phyloP scores from a whole-genome alignment of 2,113 vertebrate genomes.

The Lota lota region DNA sequence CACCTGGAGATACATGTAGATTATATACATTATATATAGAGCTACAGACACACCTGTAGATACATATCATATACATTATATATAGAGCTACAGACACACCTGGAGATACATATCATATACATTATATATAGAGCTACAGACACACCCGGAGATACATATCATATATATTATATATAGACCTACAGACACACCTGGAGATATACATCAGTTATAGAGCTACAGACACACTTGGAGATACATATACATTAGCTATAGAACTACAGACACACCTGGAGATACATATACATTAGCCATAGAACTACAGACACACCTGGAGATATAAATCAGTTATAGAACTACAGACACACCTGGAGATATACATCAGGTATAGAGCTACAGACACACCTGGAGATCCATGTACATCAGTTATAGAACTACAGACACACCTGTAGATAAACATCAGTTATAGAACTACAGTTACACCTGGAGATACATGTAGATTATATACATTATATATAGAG shows the following conservation, averaged over 20 bases:
- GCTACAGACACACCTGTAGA: conserved; percentile 84
- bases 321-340: neutral
- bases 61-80: neutral
- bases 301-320: neutral
- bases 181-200: neutral
- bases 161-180: neutral
- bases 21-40: neutral
- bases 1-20: neutral
- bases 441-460: too few species aligned
- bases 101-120: neutral
- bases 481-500: neutral
- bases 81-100: neutral
- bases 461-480: conserved; percentile 59
- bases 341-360: too few species aligned
- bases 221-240: conserved; percentile 75
- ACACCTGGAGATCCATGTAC: neutral
- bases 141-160: conserved; percentile 73
- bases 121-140: conserved; percentile 68
- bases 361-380: neutral
- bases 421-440: conserved; percentile 7
- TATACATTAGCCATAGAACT: neutral
- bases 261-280: too few species aligned
- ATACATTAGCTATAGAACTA: neutral
- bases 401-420: neutral
- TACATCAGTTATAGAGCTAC: too few species aligned